These are phyloP conservation scores for Atta colombica DNA, from an alignment of 1,140 invertebrate genomes.

Conservation along the genomic window DNA sequence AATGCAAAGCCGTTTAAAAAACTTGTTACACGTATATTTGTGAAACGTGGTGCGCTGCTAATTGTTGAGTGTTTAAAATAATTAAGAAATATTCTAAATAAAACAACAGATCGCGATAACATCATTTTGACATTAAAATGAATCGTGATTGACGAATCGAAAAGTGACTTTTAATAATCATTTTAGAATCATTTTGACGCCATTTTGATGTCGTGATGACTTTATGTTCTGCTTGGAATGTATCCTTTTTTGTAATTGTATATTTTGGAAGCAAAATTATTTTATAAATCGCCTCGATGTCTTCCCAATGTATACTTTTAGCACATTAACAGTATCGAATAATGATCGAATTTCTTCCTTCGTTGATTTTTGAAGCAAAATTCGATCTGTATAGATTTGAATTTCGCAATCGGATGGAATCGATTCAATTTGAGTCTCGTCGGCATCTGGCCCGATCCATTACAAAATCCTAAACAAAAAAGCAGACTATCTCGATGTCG, in stretches of 20 bases:
- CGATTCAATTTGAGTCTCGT: conserved; percentile 53
- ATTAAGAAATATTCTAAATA: neutral
- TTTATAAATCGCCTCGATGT: neutral
- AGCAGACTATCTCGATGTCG: neutral
- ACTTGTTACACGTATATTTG: neutral
- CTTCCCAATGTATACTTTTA: neutral
- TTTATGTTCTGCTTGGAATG: too few relatives aligned
- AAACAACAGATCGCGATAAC: too few relatives aligned
- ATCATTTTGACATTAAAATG: too few relatives aligned
- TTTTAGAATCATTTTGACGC: too few relatives aligned
- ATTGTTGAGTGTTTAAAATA: neutral
- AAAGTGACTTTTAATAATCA: too few relatives aligned
- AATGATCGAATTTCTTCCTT: neutral
- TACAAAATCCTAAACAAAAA: neutral
- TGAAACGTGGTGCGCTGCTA: neutral
- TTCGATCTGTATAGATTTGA: conserved; percentile 29
- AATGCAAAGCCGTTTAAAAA: neutral
- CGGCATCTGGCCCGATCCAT: conserved; percentile 60
- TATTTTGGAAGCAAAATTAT: neutral
- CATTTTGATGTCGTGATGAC: too few relatives aligned
- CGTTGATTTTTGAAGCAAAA: neutral
- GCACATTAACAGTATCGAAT: neutral
- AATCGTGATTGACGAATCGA: too few relatives aligned
- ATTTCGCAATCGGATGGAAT: conserved; percentile 63
- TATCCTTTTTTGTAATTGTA: neutral